Evolutionary conservation across 2,113 vertebrate genomes (phyloP), one percentile per base, ranked within the genome.

Genomic region (Hiodon alosoides): DNA sequence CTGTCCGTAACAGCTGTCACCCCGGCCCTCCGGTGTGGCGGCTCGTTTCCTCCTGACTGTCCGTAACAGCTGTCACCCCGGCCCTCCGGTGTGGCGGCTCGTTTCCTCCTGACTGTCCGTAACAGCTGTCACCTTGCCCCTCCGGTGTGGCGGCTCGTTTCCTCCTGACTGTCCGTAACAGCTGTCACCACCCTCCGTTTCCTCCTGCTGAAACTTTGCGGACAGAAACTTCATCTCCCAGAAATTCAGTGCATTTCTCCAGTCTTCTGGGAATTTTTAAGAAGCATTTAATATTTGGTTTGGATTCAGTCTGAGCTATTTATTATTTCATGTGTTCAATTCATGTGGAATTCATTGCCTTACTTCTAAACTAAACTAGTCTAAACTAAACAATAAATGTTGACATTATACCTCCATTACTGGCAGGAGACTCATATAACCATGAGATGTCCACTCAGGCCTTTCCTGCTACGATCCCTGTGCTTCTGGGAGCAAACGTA

Each of bases 251-350:
- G 71, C 59, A 62, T 62, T 72, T 72, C 71, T 72, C 7, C 47
- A 62, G 14, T 51, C 70, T 59, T 71, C 51, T n/a, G 59, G 59
- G 47, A 59, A 51, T 62, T 62, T 57, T 51, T 58, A 53, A 72
- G 5, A 46, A 72, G 62, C 58, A 71, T 60, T 70, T 71, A 11
- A n/a, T 71, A 60, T 71, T 71, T 71, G 54, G 70, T n/a, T 59
- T 59, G 54, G 70, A 60, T 59, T 71, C 31, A 3, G 11, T 47
- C 70, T 71, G 50, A 71, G 60, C 46, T 11, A 71, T 59, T 16
- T 55, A 50, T 71, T 31, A 71, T 60, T 13, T 4, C 8, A 71
- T 60, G 70, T 59, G 14, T 71, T 59, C 17, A 71, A 59, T 60
- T 71, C 50, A 59, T 71, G 58, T 48, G 54, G 60, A 47, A 59